phyloP scores from a whole-genome alignment of 2,113 vertebrate species.

The Aspiorhynchus laticeps region DNA sequence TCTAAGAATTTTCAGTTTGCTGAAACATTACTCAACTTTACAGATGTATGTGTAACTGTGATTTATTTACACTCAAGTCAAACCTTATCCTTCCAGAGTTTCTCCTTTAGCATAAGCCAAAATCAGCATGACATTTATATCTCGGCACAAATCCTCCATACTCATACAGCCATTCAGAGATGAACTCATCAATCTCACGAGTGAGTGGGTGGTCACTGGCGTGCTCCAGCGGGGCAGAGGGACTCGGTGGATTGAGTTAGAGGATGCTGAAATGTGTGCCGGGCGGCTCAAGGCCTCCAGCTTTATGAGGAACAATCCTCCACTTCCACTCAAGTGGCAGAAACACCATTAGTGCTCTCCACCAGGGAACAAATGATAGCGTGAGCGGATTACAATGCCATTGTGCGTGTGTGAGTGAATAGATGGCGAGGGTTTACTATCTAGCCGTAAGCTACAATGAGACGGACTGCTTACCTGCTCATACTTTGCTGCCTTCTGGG shows the following conservation, averaged over 20 bases:
- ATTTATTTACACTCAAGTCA: background rate
- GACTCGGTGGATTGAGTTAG: slow-evolving; percentile 37
- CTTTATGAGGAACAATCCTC: slow-evolving; percentile 47
- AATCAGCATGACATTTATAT: background rate
- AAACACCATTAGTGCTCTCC: slow-evolving; percentile 35
- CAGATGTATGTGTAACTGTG: background rate
- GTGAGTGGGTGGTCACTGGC: slow-evolving; percentile 41
- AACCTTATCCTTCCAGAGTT: background rate
- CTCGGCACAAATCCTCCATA: slow-evolving; percentile 5
- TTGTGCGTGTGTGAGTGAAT: slow-evolving; percentile 17
- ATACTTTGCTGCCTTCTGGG: slow-evolving; percentile 72
- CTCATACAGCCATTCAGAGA: background rate
- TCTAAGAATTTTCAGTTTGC: background rate
- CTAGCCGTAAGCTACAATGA: background rate
- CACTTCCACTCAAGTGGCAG: slow-evolving; percentile 32
- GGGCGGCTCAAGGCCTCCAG: slow-evolving; percentile 34
- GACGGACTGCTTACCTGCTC: slow-evolving; percentile 79
- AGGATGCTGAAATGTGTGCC: slow-evolving; percentile 40
- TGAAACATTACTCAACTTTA: background rate
- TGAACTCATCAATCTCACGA: slow-evolving; percentile 43
- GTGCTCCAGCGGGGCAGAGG: slow-evolving; percentile 24
- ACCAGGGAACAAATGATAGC: slow-evolving; percentile 26
- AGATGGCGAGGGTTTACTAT: slow-evolving; percentile 27
- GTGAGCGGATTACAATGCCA: slow-evolving; percentile 1
- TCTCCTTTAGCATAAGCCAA: background rate